phyloP scores from a whole-genome alignment of 1,140 invertebrate species.

The Magallana angulata region DNA sequence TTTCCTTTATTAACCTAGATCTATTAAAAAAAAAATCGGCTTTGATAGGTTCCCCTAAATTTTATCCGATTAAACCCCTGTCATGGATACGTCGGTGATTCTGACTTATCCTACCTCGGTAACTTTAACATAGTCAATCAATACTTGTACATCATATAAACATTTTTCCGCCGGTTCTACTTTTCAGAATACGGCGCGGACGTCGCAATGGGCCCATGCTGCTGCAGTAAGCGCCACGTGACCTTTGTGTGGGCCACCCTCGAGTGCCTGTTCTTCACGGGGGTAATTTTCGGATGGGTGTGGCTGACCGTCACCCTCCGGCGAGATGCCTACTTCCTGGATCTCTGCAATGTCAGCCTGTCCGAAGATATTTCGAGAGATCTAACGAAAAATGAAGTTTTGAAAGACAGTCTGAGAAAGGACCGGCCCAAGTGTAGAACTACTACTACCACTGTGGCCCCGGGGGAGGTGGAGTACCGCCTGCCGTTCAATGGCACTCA shows the following conservation, averaged over 20 bases:
- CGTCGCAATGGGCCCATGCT: conserved; percentile 41
- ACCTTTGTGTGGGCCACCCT: conserved; percentile 67
- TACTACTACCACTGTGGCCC: conserved; percentile 32
- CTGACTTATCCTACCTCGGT: background rate
- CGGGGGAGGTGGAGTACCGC: background rate
- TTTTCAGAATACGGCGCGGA: conserved; percentile 14
- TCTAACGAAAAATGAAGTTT: background rate
- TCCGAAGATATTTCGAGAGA: background rate
- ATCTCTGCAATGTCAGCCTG: conserved; percentile 63
- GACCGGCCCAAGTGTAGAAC: background rate
- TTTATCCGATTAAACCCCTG: too few species aligned
- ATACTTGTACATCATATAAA: conserved; percentile 11
- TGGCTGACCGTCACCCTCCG: conserved; percentile 65
- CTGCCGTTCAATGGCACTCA: conserved; percentile 40
- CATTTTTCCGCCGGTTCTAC: background rate
- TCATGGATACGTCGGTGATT: background rate
- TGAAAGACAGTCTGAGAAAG: background rate
- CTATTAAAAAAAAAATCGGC: too few species aligned
- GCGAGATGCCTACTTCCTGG: conserved; percentile 64
- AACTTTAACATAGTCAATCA: background rate
- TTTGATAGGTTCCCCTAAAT: too few species aligned
- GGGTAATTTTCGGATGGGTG: conserved; percentile 69
- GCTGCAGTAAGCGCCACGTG: conserved; percentile 53
- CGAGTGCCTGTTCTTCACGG: conserved; percentile 71
- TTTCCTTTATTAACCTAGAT: too few species aligned